A percentile compares a stretch with the other conserved stretches of the same genome.
These are phyloP conservation scores for Amblyteles armatorius DNA, from an alignment of 2,888 invertebrate genomes.

Conservation along the genomic window DNA sequence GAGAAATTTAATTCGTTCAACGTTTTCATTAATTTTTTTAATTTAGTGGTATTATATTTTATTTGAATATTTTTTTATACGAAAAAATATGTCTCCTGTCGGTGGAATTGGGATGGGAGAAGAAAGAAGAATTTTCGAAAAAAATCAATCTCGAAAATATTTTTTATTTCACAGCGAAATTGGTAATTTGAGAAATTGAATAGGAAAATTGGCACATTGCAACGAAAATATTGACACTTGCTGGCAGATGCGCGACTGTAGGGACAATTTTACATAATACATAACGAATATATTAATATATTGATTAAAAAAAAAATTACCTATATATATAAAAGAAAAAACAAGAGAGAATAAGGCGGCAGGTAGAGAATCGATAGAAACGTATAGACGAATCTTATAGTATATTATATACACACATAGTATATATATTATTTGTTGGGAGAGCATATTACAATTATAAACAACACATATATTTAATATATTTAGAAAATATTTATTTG, in stretches of 20 bases:
- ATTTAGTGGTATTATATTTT: not conserved
- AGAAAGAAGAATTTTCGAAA: too few species aligned
- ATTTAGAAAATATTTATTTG: slow-evolving; percentile 84
- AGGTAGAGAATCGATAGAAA: slow-evolving; percentile 26
- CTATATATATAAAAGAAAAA: slow-evolving; percentile 44
- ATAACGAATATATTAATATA: slow-evolving; percentile 64
- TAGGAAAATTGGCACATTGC: not conserved
- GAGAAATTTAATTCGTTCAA: not conserved
- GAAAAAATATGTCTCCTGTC: too few species aligned
- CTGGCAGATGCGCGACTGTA: slow-evolving; percentile 57
- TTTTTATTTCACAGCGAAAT: not conserved
- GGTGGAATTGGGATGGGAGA: too few species aligned
- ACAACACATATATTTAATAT: slow-evolving; percentile 81
- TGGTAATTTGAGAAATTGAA: not conserved
- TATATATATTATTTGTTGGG: slow-evolving; percentile 83
- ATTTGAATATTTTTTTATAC: too few species aligned
- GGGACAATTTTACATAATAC: slow-evolving; percentile 56
- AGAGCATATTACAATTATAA: slow-evolving; percentile 81
- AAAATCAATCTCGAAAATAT: slow-evolving; percentile 1
- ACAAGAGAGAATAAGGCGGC: slow-evolving; percentile 17
- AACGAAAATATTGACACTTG: slow-evolving; percentile 17
- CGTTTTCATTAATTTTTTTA: not conserved
- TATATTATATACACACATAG: slow-evolving; percentile 57
- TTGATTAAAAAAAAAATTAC: slow-evolving; percentile 49
- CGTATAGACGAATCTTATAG: slow-evolving; percentile 47